Evolutionary conservation across 2,888 invertebrate species (phyloP), one percentile per base, ranked within the genome.

Genomic region (Ischnus inquisitorius): DNA sequence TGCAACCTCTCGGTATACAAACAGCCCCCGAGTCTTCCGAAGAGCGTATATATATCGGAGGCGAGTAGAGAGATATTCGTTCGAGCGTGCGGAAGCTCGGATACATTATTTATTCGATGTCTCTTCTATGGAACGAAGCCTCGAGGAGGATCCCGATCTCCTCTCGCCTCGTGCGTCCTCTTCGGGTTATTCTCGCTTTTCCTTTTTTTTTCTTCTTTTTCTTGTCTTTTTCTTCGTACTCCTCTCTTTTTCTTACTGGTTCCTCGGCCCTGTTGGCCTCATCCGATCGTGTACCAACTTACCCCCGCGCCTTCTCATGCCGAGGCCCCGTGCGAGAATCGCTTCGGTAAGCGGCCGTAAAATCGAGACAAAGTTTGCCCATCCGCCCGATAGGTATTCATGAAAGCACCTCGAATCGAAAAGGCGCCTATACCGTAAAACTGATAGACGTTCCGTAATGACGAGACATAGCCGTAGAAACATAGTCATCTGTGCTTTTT

Each of bases 81-180:
- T 60, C 34, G 64, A 22, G 60, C 57, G 46, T 43, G 68, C 57
- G 48, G 57, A 79, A 83, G 68, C 57, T 46, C 64, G 39, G 83
- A 83, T 85, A 81, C 82, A 85, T 83, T 86, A 86, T 86, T 85
- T 86, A 86, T 86, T 85, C 77, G 78, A 79, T 78, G 84, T 85
- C 82, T 76, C 80, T 46, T 54, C 77, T 67, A 71, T 39, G n/a
- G 41, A 64, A 46, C 65, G 68, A 22, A 12, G 62, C 19, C 19
- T 64, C 77, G 54, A 54, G 39, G 39, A 62, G 62, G 19, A 48
- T 57, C 39, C 14, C 57, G 57, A 22, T 57, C 67, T 41, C 62
- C 28, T 51, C 62, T 51, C 67, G 41, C 6, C 54, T 46, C 64
- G 43, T 48, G 57, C 60, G n/a, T 51, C 19, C 48, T 39, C 57